These are phyloP conservation scores for Clarias pachynema DNA, from an alignment of 2,797 vertebrate species.

Conservation along the genomic window DNA sequence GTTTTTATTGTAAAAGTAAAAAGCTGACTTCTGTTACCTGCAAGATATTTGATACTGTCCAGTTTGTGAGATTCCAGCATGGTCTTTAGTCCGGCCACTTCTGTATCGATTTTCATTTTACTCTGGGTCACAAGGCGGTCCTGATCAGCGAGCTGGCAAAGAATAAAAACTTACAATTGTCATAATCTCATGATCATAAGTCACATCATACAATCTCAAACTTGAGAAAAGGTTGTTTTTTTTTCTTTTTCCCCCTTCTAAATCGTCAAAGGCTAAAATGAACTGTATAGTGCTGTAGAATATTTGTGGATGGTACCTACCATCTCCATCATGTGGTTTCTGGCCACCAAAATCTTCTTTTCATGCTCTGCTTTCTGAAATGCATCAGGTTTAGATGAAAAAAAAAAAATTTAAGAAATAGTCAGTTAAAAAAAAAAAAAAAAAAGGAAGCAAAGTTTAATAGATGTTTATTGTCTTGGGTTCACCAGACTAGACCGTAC, in stretches of 20 bases:
- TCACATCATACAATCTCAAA: background rate
- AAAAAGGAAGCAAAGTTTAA: background rate
- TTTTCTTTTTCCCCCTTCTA: background rate
- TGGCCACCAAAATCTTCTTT: constrained; percentile 84
- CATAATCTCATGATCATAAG: background rate
- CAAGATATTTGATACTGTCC: constrained; percentile 95
- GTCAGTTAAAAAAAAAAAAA: too few relatives aligned
- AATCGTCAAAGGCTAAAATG: background rate
- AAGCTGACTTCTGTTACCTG: constrained; percentile 77
- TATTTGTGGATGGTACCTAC: constrained; percentile 72
- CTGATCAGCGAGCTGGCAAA: constrained; percentile 83
- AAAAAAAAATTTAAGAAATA: background rate
- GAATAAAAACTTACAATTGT: background rate
- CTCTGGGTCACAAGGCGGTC: constrained; percentile 87
- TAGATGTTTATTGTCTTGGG: background rate
- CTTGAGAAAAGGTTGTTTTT: background rate
- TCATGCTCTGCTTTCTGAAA: constrained; percentile 86
- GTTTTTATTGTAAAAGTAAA: background rate
- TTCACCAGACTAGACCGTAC: constrained; percentile 72
- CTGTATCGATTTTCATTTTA: constrained; percentile 93
- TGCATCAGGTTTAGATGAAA: constrained; percentile 3
- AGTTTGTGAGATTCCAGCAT: constrained; percentile 95
- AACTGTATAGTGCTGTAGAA: background rate
- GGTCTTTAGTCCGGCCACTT: constrained; percentile 94
- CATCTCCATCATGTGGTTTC: constrained; percentile 89